These are phyloP conservation scores for Abscondita cerata DNA, from an alignment of 2,888 invertebrate genomes.

Conservation along the genomic window DNA sequence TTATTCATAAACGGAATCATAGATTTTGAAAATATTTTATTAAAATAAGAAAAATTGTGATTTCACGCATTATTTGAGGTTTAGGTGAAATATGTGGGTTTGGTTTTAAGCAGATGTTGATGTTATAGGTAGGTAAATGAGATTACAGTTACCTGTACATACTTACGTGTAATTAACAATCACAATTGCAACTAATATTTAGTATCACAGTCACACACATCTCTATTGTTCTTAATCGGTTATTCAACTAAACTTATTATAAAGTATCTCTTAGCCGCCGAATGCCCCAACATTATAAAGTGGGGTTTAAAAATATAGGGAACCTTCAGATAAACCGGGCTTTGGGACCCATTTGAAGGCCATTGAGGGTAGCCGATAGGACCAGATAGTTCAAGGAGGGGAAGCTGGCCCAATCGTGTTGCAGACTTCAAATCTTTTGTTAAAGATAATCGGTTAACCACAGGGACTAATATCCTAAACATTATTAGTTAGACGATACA, in stretches of 20 bases:
- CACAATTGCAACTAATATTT: not conserved
- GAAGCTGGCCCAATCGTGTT: constrained; percentile 52
- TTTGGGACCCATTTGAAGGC: constrained; percentile 50
- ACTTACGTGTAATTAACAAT: no score
- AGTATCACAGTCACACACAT: constrained; percentile 3
- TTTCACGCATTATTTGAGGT: no score
- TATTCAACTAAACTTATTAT: constrained; percentile 31
- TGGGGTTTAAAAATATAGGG: constrained; percentile 39
- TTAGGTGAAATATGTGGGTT: no score
- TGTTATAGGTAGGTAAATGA: no score
- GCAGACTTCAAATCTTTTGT: constrained; percentile 49
- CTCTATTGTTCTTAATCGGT: constrained; percentile 31
- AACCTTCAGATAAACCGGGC: constrained; percentile 44
- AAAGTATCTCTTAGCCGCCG: constrained; percentile 19
- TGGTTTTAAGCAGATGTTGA: no score
- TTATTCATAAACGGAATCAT: no score
- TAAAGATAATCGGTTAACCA: constrained; percentile 19
- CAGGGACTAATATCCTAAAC: constrained; percentile 12
- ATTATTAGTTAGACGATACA: not conserved
- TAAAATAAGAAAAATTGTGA: no score
- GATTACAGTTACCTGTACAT: no score
- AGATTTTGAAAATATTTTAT: no score
- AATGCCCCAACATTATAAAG: constrained; percentile 26
- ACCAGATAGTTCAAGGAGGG: constrained; percentile 46
- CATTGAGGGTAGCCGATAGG: constrained; percentile 54